Base-by-base conservation (phyloP, 2,797 vertebrate genomes). In the Chelmon rostratus region DNA sequence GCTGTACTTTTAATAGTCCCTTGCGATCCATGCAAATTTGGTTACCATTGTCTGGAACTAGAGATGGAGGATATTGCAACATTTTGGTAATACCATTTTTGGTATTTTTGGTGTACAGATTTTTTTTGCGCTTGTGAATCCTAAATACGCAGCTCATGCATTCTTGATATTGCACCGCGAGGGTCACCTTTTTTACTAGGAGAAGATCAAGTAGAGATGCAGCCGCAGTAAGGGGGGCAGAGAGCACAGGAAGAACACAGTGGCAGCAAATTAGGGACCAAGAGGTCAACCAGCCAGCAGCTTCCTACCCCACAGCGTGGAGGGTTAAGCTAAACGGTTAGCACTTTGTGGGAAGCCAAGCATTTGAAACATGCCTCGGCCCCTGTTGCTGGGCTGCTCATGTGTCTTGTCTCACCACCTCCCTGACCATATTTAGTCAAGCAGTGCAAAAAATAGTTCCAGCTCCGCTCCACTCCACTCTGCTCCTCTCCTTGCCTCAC, bases 401-500 rank as follows among this genome's bases (percentile, higher is more conserved):
- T 95, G 94, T 96, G 96, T 97, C 95, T 96, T 96, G 89, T 94
- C 94, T 93, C 91, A 89, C 92, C 96, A 97, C 96, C 98, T 98
- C 97, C 97, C 96, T 98, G 97, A 98, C 98, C 98, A 99, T 99
- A 99, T 99, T 99, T 99, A 98, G 98, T 98, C 97, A 99, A 97
- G 97, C 96, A 96, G 96, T 96, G 97, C 97, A 98, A 98, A 98
- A 98, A 98, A 98, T 97, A 98, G 96, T 96, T 96, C 90, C 90
- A 86, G 68, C 87, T 90, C 76, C 59, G 68, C 89, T 88, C 86
- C 82, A 35, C 90, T 86, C 81, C 59, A 65, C 83, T 83, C 87
- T 28, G 21, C 83, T 87, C 89, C 62, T 85, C 87, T 75, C 77
- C 72, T 82, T 50, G 61, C 71, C 54, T 66, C 71, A 5, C 71